A percentile compares a stretch with the other conserved stretches of the same genome.
Evolutionary conservation across 2,113 vertebrate species (phyloP).

Genomic region (Danionella cerebrum): DNA sequence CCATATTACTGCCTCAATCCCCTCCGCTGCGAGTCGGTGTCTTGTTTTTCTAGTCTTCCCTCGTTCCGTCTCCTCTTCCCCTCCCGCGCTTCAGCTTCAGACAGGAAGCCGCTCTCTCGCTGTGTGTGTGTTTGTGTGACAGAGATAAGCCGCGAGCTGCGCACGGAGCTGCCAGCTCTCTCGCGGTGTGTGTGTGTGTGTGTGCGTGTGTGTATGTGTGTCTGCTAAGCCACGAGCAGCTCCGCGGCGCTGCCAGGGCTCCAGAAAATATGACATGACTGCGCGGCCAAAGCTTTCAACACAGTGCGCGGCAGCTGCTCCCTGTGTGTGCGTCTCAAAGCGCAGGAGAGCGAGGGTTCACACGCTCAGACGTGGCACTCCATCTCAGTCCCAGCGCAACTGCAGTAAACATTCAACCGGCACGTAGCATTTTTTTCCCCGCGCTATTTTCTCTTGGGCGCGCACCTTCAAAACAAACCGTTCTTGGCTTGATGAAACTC

Average conservation of each 20-base stretch:
- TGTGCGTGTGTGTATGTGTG: constrained; percentile 21
- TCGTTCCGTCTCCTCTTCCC: constrained; percentile 14
- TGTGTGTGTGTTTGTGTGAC: constrained; percentile 20
- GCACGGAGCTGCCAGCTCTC: constrained; percentile 27
- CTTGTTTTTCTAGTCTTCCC: constrained; percentile 41
- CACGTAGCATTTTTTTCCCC: neutral
- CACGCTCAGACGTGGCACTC: constrained; percentile 19
- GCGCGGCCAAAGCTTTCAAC: constrained; percentile 39
- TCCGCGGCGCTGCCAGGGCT: constrained; percentile 33
- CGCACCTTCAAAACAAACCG: constrained; percentile 35
- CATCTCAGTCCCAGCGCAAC: constrained; percentile 16
- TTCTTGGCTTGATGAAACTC: constrained; percentile 31
- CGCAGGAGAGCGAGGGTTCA: constrained; percentile 7
- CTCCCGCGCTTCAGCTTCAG: constrained; percentile 21
- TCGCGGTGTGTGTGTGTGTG: constrained; percentile 12
- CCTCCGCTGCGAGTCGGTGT: constrained; percentile 30
- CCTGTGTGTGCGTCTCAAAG: constrained; percentile 4
- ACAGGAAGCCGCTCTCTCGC: constrained; percentile 39
- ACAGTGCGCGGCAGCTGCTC: constrained; percentile 24
- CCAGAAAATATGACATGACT: constrained; percentile 42
- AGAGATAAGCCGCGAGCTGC: constrained; percentile 32
- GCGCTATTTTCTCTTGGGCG: neutral
- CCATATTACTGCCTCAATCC: too few species aligned
- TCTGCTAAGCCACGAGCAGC: constrained; percentile 39
- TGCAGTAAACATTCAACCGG: constrained; percentile 30